Conservation (phyloP, 2,888 invertebrate genomes). For the Synanthedon tipuliformis region DNA sequence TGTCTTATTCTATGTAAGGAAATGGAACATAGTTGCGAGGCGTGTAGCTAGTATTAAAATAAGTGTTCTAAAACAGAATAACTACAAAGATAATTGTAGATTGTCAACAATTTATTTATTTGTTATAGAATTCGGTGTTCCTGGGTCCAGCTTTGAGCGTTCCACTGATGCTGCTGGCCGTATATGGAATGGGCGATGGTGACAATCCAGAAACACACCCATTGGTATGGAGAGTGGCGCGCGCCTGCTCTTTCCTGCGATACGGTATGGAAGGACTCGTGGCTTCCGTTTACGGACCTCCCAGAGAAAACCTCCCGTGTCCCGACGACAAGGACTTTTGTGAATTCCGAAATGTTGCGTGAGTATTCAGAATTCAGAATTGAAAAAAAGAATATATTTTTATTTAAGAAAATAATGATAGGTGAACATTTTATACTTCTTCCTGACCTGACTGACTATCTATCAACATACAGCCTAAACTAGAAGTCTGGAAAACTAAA, state of each 20-base stretch:
- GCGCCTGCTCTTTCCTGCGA: conserved; percentile 86
- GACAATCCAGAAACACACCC: conserved; percentile 73
- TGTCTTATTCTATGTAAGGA: too few species aligned
- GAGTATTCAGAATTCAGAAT: conserved; percentile 20
- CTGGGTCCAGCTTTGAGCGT: conserved; percentile 88
- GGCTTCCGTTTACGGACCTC: conserved; percentile 82
- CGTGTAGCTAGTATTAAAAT: too few species aligned
- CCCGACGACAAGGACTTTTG: conserved; percentile 78
- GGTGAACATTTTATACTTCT: not conserved
- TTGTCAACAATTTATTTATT: not conserved
- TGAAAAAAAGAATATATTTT: too few species aligned
- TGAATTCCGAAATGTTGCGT: conserved; percentile 77
- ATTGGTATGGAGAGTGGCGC: conserved; percentile 78
- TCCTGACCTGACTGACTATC: too few species aligned
- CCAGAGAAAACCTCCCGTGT: conserved; percentile 80
- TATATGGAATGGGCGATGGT: conserved; percentile 87
- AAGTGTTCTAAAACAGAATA: not conserved
- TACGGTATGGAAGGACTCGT: conserved; percentile 86
- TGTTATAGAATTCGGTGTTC: conserved; percentile 84
- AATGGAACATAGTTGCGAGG: too few species aligned
- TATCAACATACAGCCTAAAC: too few species aligned
- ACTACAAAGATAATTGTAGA: not conserved
- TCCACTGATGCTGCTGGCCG: conserved; percentile 88
- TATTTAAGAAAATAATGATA: not conserved
- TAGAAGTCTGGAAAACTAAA: too few species aligned